Conservation (phyloP, 2,113 vertebrate genomes). For the Atherinomorus stipes region DNA sequence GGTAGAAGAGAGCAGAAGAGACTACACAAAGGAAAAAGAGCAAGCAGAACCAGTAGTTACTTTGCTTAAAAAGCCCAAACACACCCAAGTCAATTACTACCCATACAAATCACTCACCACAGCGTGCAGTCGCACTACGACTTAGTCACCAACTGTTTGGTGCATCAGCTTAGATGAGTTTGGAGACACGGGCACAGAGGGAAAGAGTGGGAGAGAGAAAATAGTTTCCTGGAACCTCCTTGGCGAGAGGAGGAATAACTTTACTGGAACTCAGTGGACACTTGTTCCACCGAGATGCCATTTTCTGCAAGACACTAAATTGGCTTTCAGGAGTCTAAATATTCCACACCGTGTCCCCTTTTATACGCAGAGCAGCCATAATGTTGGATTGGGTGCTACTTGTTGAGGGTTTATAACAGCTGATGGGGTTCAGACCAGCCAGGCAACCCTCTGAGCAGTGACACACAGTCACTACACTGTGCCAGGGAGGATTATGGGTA, state of each 20-base stretch:
- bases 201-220: slow-evolving; percentile 40
- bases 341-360: slow-evolving; percentile 34
- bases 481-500: slow-evolving; percentile 66
- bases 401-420: slow-evolving; percentile 52
- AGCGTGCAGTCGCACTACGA: slow-evolving; percentile 57
- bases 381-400: slow-evolving; percentile 58
- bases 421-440: slow-evolving; percentile 65
- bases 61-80: slow-evolving; percentile 71
- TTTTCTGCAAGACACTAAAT: slow-evolving; percentile 26
- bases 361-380: slow-evolving; percentile 27
- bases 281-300: slow-evolving; percentile 43
- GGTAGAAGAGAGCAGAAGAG: neutral
- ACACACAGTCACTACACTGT: slow-evolving; percentile 57
- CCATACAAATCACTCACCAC: slow-evolving; percentile 77
- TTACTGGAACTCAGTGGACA: slow-evolving; percentile 71
- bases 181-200: slow-evolving; percentile 42
- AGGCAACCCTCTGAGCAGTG: slow-evolving; percentile 65
- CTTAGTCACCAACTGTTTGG: slow-evolving; percentile 73
- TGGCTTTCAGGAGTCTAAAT: slow-evolving; percentile 35
- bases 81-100: slow-evolving; percentile 85
- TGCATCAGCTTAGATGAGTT: slow-evolving; percentile 66
- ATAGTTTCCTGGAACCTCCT: slow-evolving; percentile 70
- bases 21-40: slow-evolving; percentile 61
- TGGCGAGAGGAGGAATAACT: slow-evolving; percentile 51
- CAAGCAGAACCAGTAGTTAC: slow-evolving; percentile 77